Evolutionary conservation across 2,113 vertebrate genomes (phyloP), one percentile per base, ranked within the genome.

Genomic region (Myotis yumanensis): DNA sequence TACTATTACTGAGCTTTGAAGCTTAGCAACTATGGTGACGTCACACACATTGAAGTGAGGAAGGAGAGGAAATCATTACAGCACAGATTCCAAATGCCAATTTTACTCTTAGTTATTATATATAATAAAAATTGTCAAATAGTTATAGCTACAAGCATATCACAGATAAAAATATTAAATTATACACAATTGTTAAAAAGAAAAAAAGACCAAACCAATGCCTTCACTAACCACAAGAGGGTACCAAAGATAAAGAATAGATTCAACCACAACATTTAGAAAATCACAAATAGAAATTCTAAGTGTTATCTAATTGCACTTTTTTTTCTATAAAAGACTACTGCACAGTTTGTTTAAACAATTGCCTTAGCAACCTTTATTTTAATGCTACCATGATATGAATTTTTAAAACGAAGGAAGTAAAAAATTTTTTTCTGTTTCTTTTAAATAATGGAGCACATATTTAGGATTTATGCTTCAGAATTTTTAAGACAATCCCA

Each of bases 381-480:
- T 81, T 54, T 86, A 86, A 89, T 32, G 3, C 79, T 82, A 48
- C 11, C n/a, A 80, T 89, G 37, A 64, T 71, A 22, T 64, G 28
- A 37, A 14, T 43, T 69, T 79, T 46, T 71, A 37, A 92, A 96
- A 68, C 35, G 68, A 87, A 88, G 11, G 4, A 68, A 93, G 4
- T 22, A 2, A 62, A 62, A 83, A 81, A 68, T 51, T 20, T 84
- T 91, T 87, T 20, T 83, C 0, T 90, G 69, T 75, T 73, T 57
- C 6, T 72, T 30, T 64, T 75, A 68, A 87, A 93, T 75, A 87
- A 91, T 12, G 7, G 28, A 97, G 18, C 11, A 48, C 1, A 66
- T 37, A 72, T 43, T 96, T 96, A 86, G 52, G 69, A 96, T 83
- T 83, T 76, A 64, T 85, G 62, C 86, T 43, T 57, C 43, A 28